These are phyloP conservation scores for Phengaris arion DNA, from an alignment of 2,888 invertebrate species.

Conservation along the genomic window DNA sequence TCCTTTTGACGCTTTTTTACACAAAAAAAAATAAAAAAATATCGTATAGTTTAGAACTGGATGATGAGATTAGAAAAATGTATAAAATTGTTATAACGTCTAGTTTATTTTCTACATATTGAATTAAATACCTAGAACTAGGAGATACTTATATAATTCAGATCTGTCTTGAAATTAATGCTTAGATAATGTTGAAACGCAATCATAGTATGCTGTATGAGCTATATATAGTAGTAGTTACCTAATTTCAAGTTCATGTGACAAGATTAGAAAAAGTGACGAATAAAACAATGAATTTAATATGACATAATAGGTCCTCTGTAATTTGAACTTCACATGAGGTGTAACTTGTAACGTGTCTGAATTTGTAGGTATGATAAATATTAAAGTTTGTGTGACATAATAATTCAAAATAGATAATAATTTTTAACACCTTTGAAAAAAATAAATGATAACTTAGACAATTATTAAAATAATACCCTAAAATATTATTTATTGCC, in stretches of 20 bases:
- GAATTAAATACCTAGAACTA: neutral
- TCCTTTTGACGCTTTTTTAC: neutral
- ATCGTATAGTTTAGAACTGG: neutral
- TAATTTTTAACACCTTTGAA: neutral
- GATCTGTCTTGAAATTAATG: too few species aligned
- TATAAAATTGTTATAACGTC: neutral
- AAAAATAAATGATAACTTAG: too few species aligned
- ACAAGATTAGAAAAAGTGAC: neutral
- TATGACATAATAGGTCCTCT: neutral
- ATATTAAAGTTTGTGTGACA: too few species aligned
- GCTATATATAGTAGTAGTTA: neutral
- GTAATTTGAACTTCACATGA: neutral
- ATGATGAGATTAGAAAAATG: neutral
- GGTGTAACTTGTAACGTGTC: neutral
- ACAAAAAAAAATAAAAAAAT: too few species aligned
- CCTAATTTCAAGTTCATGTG: constrained; percentile 16
- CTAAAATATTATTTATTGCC: too few species aligned
- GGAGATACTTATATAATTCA: neutral
- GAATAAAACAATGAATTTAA: neutral
- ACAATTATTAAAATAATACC: neutral
- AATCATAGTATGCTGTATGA: neutral
- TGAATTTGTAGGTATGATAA: neutral
- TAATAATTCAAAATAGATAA: too few species aligned
- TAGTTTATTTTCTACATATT: neutral
- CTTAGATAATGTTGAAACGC: too few species aligned